A percentile compares a stretch with the other conserved stretches of the same genome.
These are phyloP conservation scores for Protosalanx chinensis DNA, from an alignment of 2,797 vertebrate species.

Conservation along the genomic window DNA sequence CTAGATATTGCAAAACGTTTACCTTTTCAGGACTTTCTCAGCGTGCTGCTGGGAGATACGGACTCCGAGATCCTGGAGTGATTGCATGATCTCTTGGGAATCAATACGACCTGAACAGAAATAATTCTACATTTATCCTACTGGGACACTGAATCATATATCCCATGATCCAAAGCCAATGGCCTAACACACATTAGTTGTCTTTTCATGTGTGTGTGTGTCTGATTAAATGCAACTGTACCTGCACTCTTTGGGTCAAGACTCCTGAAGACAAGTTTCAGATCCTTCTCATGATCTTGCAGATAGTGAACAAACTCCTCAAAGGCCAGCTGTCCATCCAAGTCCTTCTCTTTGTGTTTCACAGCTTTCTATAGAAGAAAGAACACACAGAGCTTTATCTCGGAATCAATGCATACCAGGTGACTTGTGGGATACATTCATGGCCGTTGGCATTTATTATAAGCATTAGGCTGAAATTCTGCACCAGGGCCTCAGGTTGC, in stretches of 20 bases:
- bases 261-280: slow-evolving; percentile 90
- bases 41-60: slow-evolving; percentile 89
- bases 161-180: too few species aligned
- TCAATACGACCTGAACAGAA: slow-evolving; percentile 78
- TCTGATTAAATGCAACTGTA: slow-evolving; percentile 43
- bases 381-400: not conserved
- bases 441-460: not conserved
- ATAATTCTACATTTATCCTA: not conserved
- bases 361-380: slow-evolving; percentile 79
- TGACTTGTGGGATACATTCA: too few species aligned
- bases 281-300: slow-evolving; percentile 93
- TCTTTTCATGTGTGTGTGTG: not conserved
- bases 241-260: slow-evolving; percentile 88
- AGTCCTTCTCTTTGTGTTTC: slow-evolving; percentile 76
- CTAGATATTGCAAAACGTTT: slow-evolving; percentile 18
- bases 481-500: not conserved
- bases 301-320: slow-evolving; percentile 97
- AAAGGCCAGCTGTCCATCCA: slow-evolving; percentile 88
- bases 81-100: slow-evolving; percentile 87
- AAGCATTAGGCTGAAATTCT: not conserved
- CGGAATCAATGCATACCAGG: not conserved
- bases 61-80: slow-evolving; percentile 88
- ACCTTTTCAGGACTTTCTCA: slow-evolving; percentile 90
- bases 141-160: too few species aligned
- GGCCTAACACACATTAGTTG: not conserved